These are phyloP conservation scores for Zapornia atra DNA, from an alignment of 2,113 vertebrate species.

Conservation along the genomic window DNA sequence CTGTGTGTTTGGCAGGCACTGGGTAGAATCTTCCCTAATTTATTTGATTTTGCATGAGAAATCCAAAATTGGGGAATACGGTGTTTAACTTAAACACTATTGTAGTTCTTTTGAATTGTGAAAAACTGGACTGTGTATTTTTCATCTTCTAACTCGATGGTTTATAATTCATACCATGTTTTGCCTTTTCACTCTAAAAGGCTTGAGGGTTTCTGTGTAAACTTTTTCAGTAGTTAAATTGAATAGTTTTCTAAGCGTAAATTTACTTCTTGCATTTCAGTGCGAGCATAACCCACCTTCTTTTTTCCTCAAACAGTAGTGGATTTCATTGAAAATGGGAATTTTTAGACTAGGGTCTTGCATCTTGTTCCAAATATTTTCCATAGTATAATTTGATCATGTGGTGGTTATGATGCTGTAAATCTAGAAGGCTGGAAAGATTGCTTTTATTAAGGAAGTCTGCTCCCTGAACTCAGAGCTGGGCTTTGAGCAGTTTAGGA, in stretches of 20 bases:
- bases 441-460: not conserved
- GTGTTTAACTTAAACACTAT: not conserved
- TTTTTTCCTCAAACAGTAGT: not conserved
- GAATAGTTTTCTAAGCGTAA: not conserved
- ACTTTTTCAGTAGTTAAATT: not conserved
- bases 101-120: not conserved
- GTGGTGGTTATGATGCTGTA: not conserved
- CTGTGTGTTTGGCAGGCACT: not conserved
- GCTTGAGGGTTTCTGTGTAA: not conserved
- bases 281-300: not conserved
- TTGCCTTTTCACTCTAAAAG: not conserved
- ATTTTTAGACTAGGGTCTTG: not conserved
- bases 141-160: not conserved
- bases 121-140: not conserved
- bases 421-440: not conserved
- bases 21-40: not conserved
- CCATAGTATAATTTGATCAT: not conserved
- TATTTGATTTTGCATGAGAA: not conserved
- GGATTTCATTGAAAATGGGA: not conserved
- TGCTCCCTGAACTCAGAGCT: not conserved
- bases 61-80: not conserved
- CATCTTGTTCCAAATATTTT: not conserved
- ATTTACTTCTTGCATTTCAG: not conserved
- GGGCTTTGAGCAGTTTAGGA: not conserved
- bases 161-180: not conserved